These are phyloP conservation scores for Conomelus anceps DNA, from an alignment of 2,888 invertebrate genomes.

Conservation along the genomic window DNA sequence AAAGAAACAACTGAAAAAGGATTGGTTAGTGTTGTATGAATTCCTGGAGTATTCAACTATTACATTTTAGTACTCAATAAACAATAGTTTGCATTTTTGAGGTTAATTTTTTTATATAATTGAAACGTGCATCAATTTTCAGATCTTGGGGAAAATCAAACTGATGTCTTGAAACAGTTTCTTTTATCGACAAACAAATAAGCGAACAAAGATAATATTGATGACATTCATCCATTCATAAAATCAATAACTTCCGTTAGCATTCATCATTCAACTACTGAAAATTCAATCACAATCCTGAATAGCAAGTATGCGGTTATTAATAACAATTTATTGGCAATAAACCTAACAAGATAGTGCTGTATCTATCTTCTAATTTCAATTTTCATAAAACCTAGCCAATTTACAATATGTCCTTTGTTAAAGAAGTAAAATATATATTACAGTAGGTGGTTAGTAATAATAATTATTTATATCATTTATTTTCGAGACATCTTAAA, in stretches of 20 bases:
- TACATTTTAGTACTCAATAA: neutral
- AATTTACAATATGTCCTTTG: neutral
- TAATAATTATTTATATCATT: neutral
- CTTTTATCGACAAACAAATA: neutral
- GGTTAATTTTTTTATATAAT: no score
- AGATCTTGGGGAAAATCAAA: no score
- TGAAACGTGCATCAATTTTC: no score
- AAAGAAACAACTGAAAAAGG: neutral
- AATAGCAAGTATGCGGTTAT: neutral
- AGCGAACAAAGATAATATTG: neutral
- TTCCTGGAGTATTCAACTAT: neutral
- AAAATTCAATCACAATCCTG: neutral
- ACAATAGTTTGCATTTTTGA: neutral
- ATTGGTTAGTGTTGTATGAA: neutral
- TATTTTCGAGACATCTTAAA: neutral
- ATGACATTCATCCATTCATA: no score
- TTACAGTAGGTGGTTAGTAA: neutral
- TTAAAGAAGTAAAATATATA: neutral
- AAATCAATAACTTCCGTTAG: neutral
- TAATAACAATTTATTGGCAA: neutral
- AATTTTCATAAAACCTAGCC: neutral
- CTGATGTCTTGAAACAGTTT: no score
- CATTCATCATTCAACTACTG: neutral
- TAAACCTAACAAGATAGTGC: neutral
- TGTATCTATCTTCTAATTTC: neutral